A percentile compares a stretch with the other conserved stretches of the same genome.
These are phyloP conservation scores for Boulengeromyrus knoepffleri DNA, from an alignment of 2,113 vertebrate genomes.

Conservation along the genomic window DNA sequence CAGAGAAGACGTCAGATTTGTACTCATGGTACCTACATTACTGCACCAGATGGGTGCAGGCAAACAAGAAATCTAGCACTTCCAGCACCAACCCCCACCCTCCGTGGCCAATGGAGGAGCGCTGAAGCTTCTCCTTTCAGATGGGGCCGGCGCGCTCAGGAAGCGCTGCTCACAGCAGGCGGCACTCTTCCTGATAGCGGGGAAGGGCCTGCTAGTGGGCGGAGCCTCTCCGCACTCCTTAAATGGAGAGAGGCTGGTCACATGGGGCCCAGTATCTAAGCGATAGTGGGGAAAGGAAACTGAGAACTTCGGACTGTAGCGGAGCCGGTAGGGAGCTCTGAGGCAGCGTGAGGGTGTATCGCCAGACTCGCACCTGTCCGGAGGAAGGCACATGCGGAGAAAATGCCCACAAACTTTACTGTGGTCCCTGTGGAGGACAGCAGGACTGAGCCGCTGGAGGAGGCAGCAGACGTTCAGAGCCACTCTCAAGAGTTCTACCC, in stretches of 20 bases:
- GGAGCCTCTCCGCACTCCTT: constrained; percentile 28
- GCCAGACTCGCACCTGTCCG: not conserved
- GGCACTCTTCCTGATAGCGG: not conserved
- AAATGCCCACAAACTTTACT: constrained; percentile 48
- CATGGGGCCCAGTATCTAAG: constrained; percentile 30
- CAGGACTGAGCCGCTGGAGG: constrained; percentile 12
- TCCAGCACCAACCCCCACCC: not conserved
- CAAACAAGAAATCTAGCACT: not conserved
- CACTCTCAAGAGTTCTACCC: constrained; percentile 11
- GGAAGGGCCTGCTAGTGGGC: constrained; percentile 17
- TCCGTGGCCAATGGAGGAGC: not conserved
- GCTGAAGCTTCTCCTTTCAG: not conserved
- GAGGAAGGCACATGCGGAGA: constrained; percentile 21
- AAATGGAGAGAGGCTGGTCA: constrained; percentile 34
- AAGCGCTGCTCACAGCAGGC: not conserved
- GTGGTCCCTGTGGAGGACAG: constrained; percentile 45
- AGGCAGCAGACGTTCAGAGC: constrained; percentile 7
- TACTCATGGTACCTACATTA: not conserved
- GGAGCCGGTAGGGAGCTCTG: not conserved
- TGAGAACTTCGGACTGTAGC: constrained; percentile 17
- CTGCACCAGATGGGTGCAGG: not conserved
- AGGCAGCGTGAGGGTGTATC: not conserved
- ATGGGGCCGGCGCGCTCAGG: not conserved
- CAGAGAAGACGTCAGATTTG: not conserved
- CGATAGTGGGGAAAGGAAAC: constrained; percentile 21